Base-by-base conservation (phyloP, 1,140 invertebrate species). In the Tigriopus japonicus region DNA sequence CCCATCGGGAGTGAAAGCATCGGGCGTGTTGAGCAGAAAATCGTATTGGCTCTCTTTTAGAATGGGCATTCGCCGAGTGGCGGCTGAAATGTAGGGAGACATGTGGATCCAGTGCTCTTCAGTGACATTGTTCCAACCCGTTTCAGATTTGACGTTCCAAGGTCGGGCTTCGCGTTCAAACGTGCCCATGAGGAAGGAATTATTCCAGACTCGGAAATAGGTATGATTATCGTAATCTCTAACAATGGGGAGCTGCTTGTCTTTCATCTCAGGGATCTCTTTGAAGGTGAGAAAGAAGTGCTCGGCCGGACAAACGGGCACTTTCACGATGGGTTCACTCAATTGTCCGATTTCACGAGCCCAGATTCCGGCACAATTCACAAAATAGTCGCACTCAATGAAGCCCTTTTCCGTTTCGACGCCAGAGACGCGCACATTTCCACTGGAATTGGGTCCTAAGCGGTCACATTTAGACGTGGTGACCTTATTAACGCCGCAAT, bases 1-100 rank as follows among this genome's bases (percentile, higher is more conserved):
- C 51, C 76, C 77, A 68, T 80, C 78, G 3, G 86, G 92, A 24
- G 91, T 93, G 74, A 96, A 97, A 42, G 87, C 86, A 75, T 98
- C 92, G 0, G 91, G 82, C 10, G 85, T 83, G 70, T 90, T 91
- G 65, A 82, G 82, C 13, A 97, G 71, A 65, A 81, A 81, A 65
- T 92, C 81, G 28, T 54, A 61, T 21, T 45, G 87, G 72, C 15
- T 42, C 17, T 60, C 13, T 61, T 54, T 60, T 12, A 61, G 59
- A 15, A 61, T 54, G 19, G 59, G 59, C 23, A 61, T 56, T 19
- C 59, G 45, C 5, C 40, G 15, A 14, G 40, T 54, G n/a, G 52
- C 49, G 2, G 59, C 49, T 1, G 43, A 15, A 24, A 61, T 61
- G 43, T 53, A 61, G 3, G 59, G 59, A 2, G 19, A 17, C 12